These are phyloP conservation scores for Drosophila nikananu DNA, from an alignment of 1,140 invertebrate genomes.

Conservation along the genomic window DNA sequence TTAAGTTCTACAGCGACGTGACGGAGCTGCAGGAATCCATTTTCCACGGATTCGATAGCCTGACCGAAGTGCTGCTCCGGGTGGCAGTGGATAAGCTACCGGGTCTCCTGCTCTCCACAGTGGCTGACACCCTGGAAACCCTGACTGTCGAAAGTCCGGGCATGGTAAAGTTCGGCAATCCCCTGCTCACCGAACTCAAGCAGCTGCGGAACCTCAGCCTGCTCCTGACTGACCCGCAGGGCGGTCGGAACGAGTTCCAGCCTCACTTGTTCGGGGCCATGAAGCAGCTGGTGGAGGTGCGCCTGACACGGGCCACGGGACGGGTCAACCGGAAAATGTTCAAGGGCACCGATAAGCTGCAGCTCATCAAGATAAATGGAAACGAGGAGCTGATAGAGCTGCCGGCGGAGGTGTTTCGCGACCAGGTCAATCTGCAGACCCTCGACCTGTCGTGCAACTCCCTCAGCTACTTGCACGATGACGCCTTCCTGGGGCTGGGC, in stretches of 20 bases:
- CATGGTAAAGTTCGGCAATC: conserved; percentile 45
- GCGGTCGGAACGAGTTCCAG: conserved; percentile 8
- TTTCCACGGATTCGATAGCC: conserved; percentile 54
- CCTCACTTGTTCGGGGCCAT: conserved; percentile 58
- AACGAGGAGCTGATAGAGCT: conserved; percentile 86
- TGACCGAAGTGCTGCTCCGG: conserved; percentile 49
- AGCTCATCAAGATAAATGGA: conserved; percentile 86
- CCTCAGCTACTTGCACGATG: conserved; percentile 85
- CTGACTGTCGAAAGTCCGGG: conserved; percentile 57
- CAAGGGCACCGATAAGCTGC: conserved; percentile 86
- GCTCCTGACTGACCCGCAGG: conserved; percentile 10
- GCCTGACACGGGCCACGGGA: conserved; percentile 75
- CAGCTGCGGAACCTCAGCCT: conserved; percentile 61
- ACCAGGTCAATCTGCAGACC: conserved; percentile 86
- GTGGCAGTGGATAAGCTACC: conserved; percentile 48
- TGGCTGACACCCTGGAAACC: conserved; percentile 45
- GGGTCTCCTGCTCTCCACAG: conserved; percentile 35
- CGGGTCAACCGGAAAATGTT: conserved; percentile 87
- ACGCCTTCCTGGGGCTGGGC: conserved; percentile 86
- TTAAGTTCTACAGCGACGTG: conserved; percentile 56
- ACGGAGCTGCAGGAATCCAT: conserved; percentile 40
- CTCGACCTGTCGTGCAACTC: conserved; percentile 87
- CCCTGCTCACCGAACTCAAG: conserved; percentile 44
- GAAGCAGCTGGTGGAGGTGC: conserved; percentile 86
- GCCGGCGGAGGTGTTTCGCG: conserved; percentile 86